Conservation (phyloP, 2,888 invertebrate species). For the Hirudinaria manillensis region DNA sequence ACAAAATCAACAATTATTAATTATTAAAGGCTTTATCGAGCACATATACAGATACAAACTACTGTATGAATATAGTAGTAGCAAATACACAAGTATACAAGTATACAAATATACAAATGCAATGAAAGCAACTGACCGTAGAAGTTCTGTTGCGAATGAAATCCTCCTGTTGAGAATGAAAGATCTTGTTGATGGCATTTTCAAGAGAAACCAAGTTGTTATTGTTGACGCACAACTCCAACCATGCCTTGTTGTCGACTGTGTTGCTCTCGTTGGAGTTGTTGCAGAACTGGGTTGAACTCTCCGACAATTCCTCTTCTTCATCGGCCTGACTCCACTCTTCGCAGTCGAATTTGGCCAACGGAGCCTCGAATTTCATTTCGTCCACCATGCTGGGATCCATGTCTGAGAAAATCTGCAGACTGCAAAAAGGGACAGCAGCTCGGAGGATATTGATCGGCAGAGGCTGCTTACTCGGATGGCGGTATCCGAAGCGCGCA, state of each 20-base stretch:
- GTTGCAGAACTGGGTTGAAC: background rate
- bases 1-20: too few species aligned
- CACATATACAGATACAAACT: too few species aligned
- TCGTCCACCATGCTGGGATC: conserved; percentile 73
- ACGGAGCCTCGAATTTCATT: conserved; percentile 93
- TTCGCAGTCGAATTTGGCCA: conserved; percentile 78
- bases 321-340: conserved; percentile 68
- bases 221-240: conserved; percentile 14
- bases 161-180: conserved; percentile 49
- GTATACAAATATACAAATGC: too few species aligned
- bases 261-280: conserved; percentile 13
- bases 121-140: too few species aligned
- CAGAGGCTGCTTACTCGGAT: too few species aligned
- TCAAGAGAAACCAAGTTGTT: conserved; percentile 6
- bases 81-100: too few species aligned
- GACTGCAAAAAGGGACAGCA: too few species aligned
- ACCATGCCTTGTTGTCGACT: conserved; percentile 5
- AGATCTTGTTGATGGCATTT: conserved; percentile 15
- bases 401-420: background rate
- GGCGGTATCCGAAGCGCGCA: too few species aligned
- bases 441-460: too few species aligned
- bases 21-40: too few species aligned
- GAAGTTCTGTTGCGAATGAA: too few species aligned
- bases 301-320: background rate
- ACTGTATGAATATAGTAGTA: too few species aligned